Percentiles rank a stretch among this genome's conserved stretches.
Evolutionary conservation across 2,888 invertebrate genomes (phyloP).

Genomic region (Epistrophella euchroma): DNA sequence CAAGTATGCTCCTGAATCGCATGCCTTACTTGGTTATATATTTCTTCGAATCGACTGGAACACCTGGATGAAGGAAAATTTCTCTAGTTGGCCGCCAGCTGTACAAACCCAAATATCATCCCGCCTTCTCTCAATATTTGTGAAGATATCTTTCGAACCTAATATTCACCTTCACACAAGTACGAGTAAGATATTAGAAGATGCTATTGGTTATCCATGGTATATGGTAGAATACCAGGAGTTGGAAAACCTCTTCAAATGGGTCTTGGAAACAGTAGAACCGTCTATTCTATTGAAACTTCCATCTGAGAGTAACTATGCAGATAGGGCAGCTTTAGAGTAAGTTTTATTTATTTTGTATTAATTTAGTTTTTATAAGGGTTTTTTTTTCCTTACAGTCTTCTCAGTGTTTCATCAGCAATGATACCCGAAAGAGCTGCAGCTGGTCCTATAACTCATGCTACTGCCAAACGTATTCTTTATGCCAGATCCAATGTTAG

Average conservation of each 20-base stretch:
- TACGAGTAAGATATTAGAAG: conserved; percentile 84
- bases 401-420: conserved; percentile 80
- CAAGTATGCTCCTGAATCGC: conserved; percentile 88
- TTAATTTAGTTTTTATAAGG: conserved; percentile 47
- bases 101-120: conserved; percentile 85
- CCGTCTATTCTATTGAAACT: conserved; percentile 87
- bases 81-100: conserved; percentile 83
- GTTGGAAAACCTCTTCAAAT: conserved; percentile 88
- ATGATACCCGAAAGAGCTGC: conserved; percentile 79
- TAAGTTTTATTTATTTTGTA: conserved; percentile 79
- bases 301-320: conserved; percentile 84
- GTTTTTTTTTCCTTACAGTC: conserved; percentile 74
- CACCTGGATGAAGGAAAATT: conserved; percentile 84
- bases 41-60: conserved; percentile 89
- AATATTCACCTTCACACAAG: conserved; percentile 86
- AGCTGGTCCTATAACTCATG: conserved; percentile 76
- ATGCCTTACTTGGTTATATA: conserved; percentile 89
- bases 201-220: conserved; percentile 88
- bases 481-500: conserved; percentile 82
- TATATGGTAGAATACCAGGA: conserved; percentile 86
- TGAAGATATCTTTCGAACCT: conserved; percentile 90
- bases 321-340: conserved; percentile 87
- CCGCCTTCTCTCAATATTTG: conserved; percentile 88
- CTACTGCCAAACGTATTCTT: conserved; percentile 81
- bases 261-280: conserved; percentile 90